Base-by-base conservation (phyloP, 2,888 invertebrate species). In the Apocheima hispidaria region DNA sequence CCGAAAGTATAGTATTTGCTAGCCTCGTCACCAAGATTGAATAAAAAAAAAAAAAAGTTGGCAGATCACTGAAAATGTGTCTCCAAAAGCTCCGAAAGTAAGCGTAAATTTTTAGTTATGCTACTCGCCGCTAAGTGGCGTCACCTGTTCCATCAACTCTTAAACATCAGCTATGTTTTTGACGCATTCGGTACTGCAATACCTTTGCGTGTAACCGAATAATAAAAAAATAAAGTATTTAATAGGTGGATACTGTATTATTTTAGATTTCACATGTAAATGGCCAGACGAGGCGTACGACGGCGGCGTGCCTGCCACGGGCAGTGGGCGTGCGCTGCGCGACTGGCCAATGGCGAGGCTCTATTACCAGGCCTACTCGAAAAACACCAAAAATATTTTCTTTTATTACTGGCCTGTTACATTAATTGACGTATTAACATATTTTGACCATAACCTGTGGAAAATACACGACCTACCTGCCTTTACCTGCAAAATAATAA, bases 221-320 rank as follows among this genome's bases (percentile, higher is more conserved):
- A 62, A 67, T 62, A 69, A 69, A 76, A 58, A 48, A n/a, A 33
- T 49, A 10, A 53, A 66, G 48, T 63, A 64, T 70, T 70, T 61
- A 69, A 65, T 68, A 54, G 54, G 23, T 49, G 65, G 62, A 66
- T 70, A 55, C 71, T 71, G 68, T 77, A 71, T 83, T 83, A 86
- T 87, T 88, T 86, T 70, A 79, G 77, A 87, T 86, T 86, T 85
- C 83, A 83, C 84, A 83, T 86, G 74, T 82, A 84, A 85, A 81
- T 74, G 73, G 74, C 67, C 66, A 74, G 72, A 69, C 68, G 75
- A 81, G 79, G 81, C 78, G 78, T 77, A 71, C 70, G 64, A 79
- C 80, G 75, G 84, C 70, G 64, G 79, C 80, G 75, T 84, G 83
- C 77, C 68, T 63, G 84, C 90, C 86, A 74, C 84, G 72, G 89